phyloP scores from a whole-genome alignment of 2,113 vertebrate species.

The Pogonocichla stellata region DNA sequence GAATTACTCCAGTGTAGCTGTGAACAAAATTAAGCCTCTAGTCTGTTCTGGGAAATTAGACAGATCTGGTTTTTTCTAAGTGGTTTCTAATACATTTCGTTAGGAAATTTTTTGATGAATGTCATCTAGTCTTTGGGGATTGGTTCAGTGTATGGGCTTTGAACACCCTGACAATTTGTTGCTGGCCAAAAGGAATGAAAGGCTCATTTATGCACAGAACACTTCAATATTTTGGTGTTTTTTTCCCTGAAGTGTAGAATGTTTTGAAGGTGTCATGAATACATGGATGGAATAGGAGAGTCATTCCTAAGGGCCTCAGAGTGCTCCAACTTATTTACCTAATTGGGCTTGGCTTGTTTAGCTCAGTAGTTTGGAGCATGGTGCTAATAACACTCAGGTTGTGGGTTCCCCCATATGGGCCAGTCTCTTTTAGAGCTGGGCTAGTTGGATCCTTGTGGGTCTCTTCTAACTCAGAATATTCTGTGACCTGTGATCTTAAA shows the following conservation, averaged over 20 bases:
- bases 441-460: not conserved
- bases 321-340: not conserved
- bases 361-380: not conserved
- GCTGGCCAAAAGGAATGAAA: slow-evolving; percentile 10
- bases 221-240: not conserved
- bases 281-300: not conserved
- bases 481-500: not conserved
- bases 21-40: slow-evolving; percentile 53
- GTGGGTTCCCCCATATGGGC: not conserved
- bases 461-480: not conserved
- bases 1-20: slow-evolving; percentile 44
- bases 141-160: slow-evolving; percentile 1
- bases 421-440: not conserved
- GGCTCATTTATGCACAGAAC: slow-evolving; percentile 1
- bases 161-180: slow-evolving; percentile 2
- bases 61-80: slow-evolving; percentile 35
- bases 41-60: slow-evolving; percentile 56
- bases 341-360: not conserved
- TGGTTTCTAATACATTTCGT: slow-evolving; percentile 47
- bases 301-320: not conserved
- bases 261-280: slow-evolving; percentile 4
- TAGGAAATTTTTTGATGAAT: slow-evolving; percentile 52
- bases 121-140: slow-evolving; percentile 17
- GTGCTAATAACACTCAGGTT: not conserved
- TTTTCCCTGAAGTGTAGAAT: not conserved